Evolutionary conservation across 2,888 invertebrate species (phyloP).

Genomic region (Euproctis similis): DNA sequence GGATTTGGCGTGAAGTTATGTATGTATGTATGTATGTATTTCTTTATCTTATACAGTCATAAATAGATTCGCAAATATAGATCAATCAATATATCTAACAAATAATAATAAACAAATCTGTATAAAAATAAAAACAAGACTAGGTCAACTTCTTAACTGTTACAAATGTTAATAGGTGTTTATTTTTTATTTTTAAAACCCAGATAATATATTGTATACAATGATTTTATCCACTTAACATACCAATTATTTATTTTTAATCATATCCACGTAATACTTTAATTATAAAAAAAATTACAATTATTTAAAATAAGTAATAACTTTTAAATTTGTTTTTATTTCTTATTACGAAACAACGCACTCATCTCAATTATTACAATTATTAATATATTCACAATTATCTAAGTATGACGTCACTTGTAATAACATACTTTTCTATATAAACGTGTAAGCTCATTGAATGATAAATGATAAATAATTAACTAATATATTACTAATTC

Average conservation of each 20-base stretch:
- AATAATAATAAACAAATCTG: too few species aligned
- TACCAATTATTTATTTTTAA: neutral
- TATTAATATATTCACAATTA: slow-evolving; percentile 9
- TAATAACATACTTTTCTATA: slow-evolving; percentile 6
- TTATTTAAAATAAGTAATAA: too few species aligned
- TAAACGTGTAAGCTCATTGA: slow-evolving; percentile 4
- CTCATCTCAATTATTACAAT: slow-evolving; percentile 8
- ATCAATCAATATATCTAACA: too few species aligned
- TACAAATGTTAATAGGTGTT: too few species aligned
- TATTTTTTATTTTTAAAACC: too few species aligned
- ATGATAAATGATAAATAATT: slow-evolving; percentile 7
- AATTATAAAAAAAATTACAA: neutral
- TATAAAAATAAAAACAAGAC: too few species aligned
- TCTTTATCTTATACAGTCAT: too few species aligned
- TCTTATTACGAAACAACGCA: slow-evolving; percentile 9
- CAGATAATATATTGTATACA: neutral
- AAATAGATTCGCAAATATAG: too few species aligned
- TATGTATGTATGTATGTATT: too few species aligned
- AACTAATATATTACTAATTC: slow-evolving; percentile 1
- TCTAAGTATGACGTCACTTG: slow-evolving; percentile 3
- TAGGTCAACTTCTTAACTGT: too few species aligned
- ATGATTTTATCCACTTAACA: neutral
- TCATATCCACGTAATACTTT: neutral
- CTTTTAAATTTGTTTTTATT: neutral
- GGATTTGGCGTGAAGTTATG: too few species aligned